These are phyloP conservation scores for Phallusia fumigata DNA, from an alignment of 23 tunicate genomes.

Conservation along the genomic window DNA sequence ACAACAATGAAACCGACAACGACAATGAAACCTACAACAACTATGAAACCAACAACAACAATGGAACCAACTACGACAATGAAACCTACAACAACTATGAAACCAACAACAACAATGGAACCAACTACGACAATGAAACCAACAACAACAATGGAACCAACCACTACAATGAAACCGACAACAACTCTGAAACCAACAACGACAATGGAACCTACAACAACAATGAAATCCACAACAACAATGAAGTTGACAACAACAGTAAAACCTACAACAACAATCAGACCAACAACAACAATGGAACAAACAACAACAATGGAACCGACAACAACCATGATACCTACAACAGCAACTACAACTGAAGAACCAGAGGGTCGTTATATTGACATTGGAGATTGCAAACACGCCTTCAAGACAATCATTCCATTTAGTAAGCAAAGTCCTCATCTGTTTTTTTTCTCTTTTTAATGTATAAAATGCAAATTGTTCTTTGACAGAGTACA, in stretches of 20 bases:
- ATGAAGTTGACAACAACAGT: neutral
- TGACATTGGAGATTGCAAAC: conserved; percentile 1
- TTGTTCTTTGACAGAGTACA: neutral
- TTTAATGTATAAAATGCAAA: no score
- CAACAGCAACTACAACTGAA: neutral
- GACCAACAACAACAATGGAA: neutral
- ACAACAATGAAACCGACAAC: neutral
- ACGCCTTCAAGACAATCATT: conserved; percentile 1
- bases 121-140: neutral
- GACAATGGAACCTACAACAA: neutral
- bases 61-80: neutral
- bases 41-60: neutral
- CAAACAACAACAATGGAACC: neutral
- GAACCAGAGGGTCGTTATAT: neutral
- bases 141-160: neutral
- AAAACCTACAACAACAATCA: neutral
- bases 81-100: neutral
- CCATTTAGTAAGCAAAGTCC: conserved; percentile 1
- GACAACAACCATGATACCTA: no score
- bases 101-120: neutral
- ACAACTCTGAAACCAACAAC: neutral
- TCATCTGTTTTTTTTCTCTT: no score
- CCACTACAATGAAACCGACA: neutral
- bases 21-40: neutral
- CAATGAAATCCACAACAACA: neutral